A percentile compares a stretch with the other conserved stretches of the same genome.
Conservation (phyloP, 2,888 invertebrate genomes). For the Rotaria macrura region DNA sequence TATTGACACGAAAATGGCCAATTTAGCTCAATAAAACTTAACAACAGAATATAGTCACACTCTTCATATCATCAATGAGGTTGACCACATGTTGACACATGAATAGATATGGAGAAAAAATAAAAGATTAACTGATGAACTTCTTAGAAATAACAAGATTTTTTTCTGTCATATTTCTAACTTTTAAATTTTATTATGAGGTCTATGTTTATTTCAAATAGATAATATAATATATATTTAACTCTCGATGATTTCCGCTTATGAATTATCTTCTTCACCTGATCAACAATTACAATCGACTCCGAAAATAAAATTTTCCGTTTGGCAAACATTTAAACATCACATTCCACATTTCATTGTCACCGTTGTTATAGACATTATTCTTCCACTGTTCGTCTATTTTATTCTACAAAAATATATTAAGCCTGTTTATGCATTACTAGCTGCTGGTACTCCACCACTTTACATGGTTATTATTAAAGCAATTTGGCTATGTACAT, state of each 20-base stretch:
- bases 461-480: not conserved
- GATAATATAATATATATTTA: no score
- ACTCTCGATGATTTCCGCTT: not conserved
- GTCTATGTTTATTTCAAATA: not conserved
- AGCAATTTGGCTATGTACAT: not conserved
- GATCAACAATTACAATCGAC: not conserved
- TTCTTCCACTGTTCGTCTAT: not conserved
- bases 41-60: no score
- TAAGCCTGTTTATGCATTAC: not conserved
- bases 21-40: no score
- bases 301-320: not conserved
- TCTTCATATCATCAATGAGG: no score
- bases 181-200: no score
- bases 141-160: no score
- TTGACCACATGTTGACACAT: no score
- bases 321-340: constrained; percentile 2
- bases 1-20: no score
- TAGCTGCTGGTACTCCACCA: not conserved
- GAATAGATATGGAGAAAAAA: no score
- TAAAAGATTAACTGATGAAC: no score
- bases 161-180: no score
- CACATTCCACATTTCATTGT: not conserved
- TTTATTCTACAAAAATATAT: not conserved
- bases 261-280: not conserved
- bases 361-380: not conserved